Percentiles rank a stretch among this genome's conserved stretches.
Evolutionary conservation across 2,113 vertebrate genomes (phyloP).

Genomic region (Calyptomena viridis): DNA sequence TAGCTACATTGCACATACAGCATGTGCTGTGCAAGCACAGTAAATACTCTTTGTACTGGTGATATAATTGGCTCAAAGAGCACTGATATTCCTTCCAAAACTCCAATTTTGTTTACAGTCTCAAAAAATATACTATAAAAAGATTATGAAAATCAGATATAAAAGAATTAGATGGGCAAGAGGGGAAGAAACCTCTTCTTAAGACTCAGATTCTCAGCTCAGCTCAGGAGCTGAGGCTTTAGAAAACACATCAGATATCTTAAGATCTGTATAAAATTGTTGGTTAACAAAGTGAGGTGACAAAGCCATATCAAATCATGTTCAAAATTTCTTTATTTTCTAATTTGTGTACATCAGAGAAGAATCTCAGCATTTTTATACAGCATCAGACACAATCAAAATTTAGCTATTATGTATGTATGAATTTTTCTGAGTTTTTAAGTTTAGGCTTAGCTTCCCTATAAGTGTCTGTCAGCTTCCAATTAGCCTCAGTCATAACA

Average conservation of each 20-base stretch:
- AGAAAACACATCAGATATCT: not conserved
- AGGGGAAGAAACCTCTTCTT: not conserved
- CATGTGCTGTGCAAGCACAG: not conserved
- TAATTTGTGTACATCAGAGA: not conserved
- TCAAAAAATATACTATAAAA: not conserved
- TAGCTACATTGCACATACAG: not conserved
- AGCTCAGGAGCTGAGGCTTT: not conserved
- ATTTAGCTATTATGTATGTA: not conserved
- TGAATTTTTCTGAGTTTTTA: not conserved
- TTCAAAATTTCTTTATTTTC: not conserved
- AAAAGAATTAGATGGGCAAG: not conserved
- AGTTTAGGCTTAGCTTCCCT: not conserved
- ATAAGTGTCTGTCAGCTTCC: not conserved
- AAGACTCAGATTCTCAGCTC: not conserved
- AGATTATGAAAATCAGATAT: not conserved
- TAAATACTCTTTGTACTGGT: not conserved
- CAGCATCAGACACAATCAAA: not conserved
- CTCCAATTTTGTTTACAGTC: not conserved
- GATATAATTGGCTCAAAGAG: not conserved
- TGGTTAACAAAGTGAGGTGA: not conserved
- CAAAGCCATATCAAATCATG: not conserved
- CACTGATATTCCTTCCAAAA: not conserved
- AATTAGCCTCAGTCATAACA: not conserved
- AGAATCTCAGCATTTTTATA: not conserved
- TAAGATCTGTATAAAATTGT: not conserved